Base-by-base conservation (phyloP, 2,888 invertebrate species). In the Pristionchus maxplancki region DNA sequence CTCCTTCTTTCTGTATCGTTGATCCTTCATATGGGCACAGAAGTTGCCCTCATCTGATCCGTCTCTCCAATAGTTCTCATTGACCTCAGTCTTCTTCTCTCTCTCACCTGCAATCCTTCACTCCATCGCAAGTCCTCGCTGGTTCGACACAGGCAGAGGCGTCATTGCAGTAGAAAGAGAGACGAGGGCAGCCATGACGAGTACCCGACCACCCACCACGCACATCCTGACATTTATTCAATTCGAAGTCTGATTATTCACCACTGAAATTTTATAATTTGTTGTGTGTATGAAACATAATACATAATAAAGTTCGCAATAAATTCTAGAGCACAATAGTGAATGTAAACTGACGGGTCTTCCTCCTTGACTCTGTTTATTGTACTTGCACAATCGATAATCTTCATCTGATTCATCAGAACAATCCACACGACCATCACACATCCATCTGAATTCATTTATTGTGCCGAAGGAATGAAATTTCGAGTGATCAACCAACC, bases 341-440 rank as follows among this genome's bases (percentile, higher is more conserved):
- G 6, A 5, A 64, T 28, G 44, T 44, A 11, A 44, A 44, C 44
- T 37, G 11, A 88, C 88, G 15, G 40, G 81, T 81, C 88, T 50
- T 78, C 78, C 88, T n/a, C 58, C 81, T n/a, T 48, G 78, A 44
- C 88, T 62, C 62, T 88, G 17, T 28, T 87, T 87, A 31, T 50
- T 88, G 78, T 88, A 78, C 37, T 48, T 78, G 62, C 88, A 88
- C 13, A 88, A 34, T 81, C 81, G 53, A 44, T 64, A 62, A 58
- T 88, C 88, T 31, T 88, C 88, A 44, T 88, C 88, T 13, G 88
- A 88, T 24, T 53, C 53, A 58, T 88, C 88, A 20, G 88, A 78
- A 15, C 88, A 88, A 34, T 88, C 88, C n/a, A 88, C 28, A 20
- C 81, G 78, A 40, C 88, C 88, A 48, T 88, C 88, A 44, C 88